phyloP scores from a whole-genome alignment of 2,113 vertebrate species.

The Probosciger aterrimus region DNA sequence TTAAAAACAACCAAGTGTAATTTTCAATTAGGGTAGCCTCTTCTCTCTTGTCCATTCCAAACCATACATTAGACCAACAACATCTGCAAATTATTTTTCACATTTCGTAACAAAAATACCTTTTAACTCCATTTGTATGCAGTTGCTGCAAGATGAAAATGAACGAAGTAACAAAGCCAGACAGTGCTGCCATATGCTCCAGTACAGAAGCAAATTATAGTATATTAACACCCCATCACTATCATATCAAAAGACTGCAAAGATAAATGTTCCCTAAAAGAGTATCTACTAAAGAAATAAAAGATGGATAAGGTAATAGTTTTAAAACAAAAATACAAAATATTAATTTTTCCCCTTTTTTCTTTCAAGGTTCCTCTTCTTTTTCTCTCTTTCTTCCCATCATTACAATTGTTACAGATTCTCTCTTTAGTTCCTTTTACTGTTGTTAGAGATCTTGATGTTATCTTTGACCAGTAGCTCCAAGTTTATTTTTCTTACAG shows the following conservation, averaged over 20 bases:
- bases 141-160: background rate
- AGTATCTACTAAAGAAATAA: background rate
- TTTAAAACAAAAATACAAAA: background rate
- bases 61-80: background rate
- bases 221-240: constrained; percentile 29
- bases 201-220: constrained; percentile 8
- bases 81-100: background rate
- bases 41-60: background rate
- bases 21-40: background rate
- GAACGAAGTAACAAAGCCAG: constrained; percentile 32
- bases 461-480: background rate
- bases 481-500: background rate
- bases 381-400: background rate
- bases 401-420: background rate
- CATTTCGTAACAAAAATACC: background rate
- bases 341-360: background rate
- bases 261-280: constrained; percentile 16
- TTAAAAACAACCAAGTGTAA: background rate
- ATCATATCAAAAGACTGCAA: background rate
- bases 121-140: constrained; percentile 35
- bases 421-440: background rate
- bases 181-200: constrained; percentile 47
- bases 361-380: background rate
- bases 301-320: background rate
- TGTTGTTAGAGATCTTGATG: background rate